These are phyloP conservation scores for Ophonus ardosiacus DNA, from an alignment of 2,888 invertebrate species.

Conservation along the genomic window DNA sequence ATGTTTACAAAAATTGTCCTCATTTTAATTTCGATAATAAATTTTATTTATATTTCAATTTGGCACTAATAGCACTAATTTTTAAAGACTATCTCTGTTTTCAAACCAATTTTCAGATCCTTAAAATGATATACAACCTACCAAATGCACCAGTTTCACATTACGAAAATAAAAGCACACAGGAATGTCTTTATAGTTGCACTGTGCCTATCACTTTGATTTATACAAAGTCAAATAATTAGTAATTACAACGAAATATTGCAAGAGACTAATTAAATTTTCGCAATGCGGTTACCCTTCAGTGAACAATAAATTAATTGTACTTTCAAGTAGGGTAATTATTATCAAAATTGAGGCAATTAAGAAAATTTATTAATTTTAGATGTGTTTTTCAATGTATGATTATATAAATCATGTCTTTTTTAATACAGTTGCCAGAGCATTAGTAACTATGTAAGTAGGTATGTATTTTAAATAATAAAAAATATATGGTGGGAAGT, in stretches of 20 bases:
- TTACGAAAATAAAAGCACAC: slow-evolving; percentile 1
- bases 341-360: not conserved
- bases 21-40: not conserved
- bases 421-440: not conserved
- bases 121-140: slow-evolving; percentile 17
- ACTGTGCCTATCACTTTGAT: slow-evolving; percentile 3
- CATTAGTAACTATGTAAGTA: no score
- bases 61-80: not conserved
- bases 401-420: not conserved
- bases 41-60: not conserved
- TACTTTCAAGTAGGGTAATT: not conserved
- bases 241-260: slow-evolving; percentile 21
- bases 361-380: not conserved
- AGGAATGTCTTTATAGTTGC: slow-evolving; percentile 34
- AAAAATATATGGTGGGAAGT: no score
- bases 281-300: slow-evolving; percentile 3
- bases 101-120: not conserved
- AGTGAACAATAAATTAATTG: slow-evolving; percentile 16
- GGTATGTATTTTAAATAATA: no score
- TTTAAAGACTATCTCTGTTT: not conserved
- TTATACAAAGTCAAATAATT: slow-evolving; percentile 28
- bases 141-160: slow-evolving; percentile 15
- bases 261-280: slow-evolving; percentile 23
- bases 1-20: not conserved
- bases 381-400: not conserved